Evolutionary conservation across 2,113 vertebrate species (phyloP).

Genomic region (Clarias batrachus): DNA sequence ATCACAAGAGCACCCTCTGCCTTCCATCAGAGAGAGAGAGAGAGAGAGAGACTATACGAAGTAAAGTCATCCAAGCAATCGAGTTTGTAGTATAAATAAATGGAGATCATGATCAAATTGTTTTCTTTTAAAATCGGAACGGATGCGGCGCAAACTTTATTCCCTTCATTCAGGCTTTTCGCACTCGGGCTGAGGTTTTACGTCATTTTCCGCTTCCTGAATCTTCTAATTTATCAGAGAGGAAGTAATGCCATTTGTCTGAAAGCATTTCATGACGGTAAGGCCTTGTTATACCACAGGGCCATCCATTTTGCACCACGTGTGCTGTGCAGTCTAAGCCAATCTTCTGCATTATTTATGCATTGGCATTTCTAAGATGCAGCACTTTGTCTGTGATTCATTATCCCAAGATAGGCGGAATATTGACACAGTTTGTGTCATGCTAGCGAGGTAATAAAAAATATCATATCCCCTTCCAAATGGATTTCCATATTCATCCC

Average conservation of each 20-base stretch:
- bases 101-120: background rate
- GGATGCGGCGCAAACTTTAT: background rate
- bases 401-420: conserved; percentile 55
- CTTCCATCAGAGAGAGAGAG: conserved; percentile 3
- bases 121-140: conserved; percentile 1
- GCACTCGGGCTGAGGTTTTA: conserved; percentile 33
- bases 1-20: conserved; percentile 26
- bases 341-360: conserved; percentile 69
- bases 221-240: conserved; percentile 69
- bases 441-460: conserved; percentile 49
- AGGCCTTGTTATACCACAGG: conserved; percentile 68
- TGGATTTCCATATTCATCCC: conserved; percentile 58
- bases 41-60: background rate
- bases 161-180: conserved; percentile 3
- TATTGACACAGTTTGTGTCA: conserved; percentile 58
- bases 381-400: conserved; percentile 68
- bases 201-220: conserved; percentile 13
- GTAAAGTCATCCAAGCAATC: background rate
- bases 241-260: conserved; percentile 71
- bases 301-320: conserved; percentile 64
- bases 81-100: background rate
- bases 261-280: conserved; percentile 72
- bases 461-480: conserved; percentile 50
- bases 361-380: conserved; percentile 67
- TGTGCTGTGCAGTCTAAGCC: conserved; percentile 53